Percentiles rank a stretch among this genome's conserved stretches.
phyloP scores from a whole-genome alignment of 2,113 vertebrate genomes.

The Odocoileus hemionus region DNA sequence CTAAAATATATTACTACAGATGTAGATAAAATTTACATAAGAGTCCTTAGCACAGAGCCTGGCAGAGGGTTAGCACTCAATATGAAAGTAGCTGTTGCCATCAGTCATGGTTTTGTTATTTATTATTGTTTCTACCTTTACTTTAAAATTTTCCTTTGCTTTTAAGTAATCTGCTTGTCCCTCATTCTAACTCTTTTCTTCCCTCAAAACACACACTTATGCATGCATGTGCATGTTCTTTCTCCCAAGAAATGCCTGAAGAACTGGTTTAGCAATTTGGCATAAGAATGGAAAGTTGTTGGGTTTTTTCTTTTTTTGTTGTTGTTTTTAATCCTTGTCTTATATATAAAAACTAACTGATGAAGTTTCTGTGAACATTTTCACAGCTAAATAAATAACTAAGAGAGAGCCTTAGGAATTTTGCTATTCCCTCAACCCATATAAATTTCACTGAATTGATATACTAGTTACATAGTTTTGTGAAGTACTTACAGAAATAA shows the following conservation, averaged over 20 bases:
- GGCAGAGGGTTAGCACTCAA: background rate
- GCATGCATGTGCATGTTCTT: background rate
- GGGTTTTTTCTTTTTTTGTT: background rate
- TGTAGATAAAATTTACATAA: background rate
- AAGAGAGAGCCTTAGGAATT: slow-evolving; percentile 14
- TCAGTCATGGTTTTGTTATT: background rate
- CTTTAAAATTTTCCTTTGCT: background rate
- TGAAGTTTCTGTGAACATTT: slow-evolving; percentile 26
- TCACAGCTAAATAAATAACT: slow-evolving; percentile 24
- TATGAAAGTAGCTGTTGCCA: background rate
- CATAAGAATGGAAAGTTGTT: background rate
- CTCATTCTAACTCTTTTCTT: background rate
- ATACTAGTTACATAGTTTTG: background rate
- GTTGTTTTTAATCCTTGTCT: background rate
- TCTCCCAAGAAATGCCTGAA: background rate
- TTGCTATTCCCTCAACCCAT: background rate
- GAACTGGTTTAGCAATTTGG: slow-evolving; percentile 11
- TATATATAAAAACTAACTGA: background rate
- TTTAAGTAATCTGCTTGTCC: background rate
- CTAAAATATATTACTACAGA: background rate
- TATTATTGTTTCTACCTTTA: slow-evolving; percentile 23
- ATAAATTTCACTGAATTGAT: background rate
- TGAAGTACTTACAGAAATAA: background rate
- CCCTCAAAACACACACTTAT: background rate
- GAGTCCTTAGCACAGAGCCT: background rate